A percentile compares a stretch with the other conserved stretches of the same genome.
Conservation (phyloP, 2,113 vertebrate species). For the Mormoops blainvillei region DNA sequence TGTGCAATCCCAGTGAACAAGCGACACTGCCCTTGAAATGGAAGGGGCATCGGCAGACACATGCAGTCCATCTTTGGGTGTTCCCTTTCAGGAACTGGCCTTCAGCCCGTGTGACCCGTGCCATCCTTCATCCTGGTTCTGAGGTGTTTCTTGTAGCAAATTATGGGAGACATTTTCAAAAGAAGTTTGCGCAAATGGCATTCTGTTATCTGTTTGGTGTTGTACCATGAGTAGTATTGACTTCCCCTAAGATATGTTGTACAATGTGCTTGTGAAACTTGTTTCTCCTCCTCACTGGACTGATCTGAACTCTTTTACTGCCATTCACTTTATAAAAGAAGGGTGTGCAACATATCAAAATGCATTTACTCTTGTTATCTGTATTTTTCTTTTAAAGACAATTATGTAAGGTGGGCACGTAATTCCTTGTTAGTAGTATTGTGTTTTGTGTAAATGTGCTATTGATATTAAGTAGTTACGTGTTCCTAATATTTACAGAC, state of each 20-base stretch:
- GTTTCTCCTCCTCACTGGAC: conserved; percentile 1
- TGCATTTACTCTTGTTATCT: conserved; percentile 73
- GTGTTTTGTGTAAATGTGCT: conserved; percentile 76
- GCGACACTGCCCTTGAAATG: neutral
- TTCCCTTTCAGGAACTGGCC: conserved; percentile 38
- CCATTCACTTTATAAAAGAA: conserved; percentile 61
- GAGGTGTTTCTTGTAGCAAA: conserved; percentile 14
- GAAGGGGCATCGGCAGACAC: conserved; percentile 64
- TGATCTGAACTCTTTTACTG: conserved; percentile 32
- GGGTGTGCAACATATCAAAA: conserved; percentile 45
- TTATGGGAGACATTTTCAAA: conserved; percentile 14
- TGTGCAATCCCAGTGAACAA: conserved; percentile 56
- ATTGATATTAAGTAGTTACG: conserved; percentile 71
- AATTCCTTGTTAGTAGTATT: conserved; percentile 54
- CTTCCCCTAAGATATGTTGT: neutral
- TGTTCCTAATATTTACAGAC: conserved; percentile 68
- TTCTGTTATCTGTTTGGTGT: conserved; percentile 18
- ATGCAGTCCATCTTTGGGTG: conserved; percentile 13
- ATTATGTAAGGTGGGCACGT: conserved; percentile 52
- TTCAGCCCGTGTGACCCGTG: neutral
- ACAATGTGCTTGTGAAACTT: neutral
- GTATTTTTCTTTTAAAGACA: conserved; percentile 67
- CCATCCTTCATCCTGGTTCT: neutral
- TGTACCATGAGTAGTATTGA: neutral
- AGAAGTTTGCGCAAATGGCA: conserved; percentile 2